Evolutionary conservation across 2,797 vertebrate species (phyloP).

Genomic region (Bradypodion ventrale): DNA sequence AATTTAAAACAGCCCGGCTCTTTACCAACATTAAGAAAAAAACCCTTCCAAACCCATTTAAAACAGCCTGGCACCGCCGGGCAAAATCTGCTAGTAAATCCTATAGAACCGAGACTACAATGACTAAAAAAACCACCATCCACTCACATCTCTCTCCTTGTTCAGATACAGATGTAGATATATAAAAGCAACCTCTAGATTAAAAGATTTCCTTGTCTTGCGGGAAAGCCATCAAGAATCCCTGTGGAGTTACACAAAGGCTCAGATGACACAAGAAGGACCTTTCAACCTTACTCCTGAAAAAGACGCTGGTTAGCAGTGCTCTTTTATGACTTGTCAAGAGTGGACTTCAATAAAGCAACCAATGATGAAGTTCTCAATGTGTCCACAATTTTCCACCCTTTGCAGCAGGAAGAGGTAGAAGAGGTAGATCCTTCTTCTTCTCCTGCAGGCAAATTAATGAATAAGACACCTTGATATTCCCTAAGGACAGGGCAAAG

Average conservation of each 20-base stretch:
- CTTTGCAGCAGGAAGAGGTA: background rate
- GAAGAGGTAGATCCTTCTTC: fast-evolving
- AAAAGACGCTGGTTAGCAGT: background rate
- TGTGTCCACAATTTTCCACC: background rate
- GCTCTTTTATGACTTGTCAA: background rate
- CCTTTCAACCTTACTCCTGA: background rate
- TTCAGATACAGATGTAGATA: background rate
- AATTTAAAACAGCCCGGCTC: no score
- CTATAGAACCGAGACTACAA: background rate
- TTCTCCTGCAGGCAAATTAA: background rate
- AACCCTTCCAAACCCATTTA: no score
- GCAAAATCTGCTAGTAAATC: no score
- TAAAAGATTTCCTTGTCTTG: background rate
- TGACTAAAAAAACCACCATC: background rate
- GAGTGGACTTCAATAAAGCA: background rate
- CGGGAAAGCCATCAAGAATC: constrained; percentile 2
- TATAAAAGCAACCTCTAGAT: constrained; percentile 7
- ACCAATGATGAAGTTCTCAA: fast-evolving
- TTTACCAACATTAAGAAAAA: no score
- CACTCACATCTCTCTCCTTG: background rate
- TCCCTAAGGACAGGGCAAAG: no score
- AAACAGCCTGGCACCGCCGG: no score
- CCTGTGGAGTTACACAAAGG: constrained; percentile 5
- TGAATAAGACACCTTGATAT: background rate
- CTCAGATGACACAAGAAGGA: constrained; percentile 21